Conservation (phyloP, 1,140 invertebrate genomes). For the Ceratosolen solmsi region DNA sequence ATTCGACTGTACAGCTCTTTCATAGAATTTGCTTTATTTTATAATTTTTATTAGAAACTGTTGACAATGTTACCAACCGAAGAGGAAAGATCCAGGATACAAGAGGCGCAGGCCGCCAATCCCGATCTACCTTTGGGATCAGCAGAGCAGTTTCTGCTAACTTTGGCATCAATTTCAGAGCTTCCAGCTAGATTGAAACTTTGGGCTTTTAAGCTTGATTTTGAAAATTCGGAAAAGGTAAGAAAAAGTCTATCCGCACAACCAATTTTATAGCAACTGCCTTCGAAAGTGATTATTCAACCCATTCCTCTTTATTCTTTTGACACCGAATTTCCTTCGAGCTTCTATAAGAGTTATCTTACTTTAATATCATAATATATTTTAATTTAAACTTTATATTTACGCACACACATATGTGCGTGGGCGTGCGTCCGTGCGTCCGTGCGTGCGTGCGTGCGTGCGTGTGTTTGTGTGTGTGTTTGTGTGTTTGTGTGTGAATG, state of each 20-base stretch:
- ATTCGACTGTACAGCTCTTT: too few species aligned
- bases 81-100: slow-evolving; percentile 96
- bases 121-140: slow-evolving; percentile 96
- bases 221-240: slow-evolving; percentile 94
- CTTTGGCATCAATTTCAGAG: slow-evolving; percentile 95
- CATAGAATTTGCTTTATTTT: too few species aligned
- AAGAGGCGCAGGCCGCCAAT: slow-evolving; percentile 93
- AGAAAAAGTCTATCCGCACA: slow-evolving; percentile 54
- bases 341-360: too few species aligned
- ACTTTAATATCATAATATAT: too few species aligned
- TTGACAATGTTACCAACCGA: slow-evolving; percentile 97
- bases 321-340: neutral
- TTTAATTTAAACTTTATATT: too few species aligned
- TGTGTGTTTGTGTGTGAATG: too few species aligned
- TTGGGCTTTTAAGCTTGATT: slow-evolving; percentile 99
- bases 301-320: neutral
- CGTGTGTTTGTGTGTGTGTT: too few species aligned
- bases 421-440: too few species aligned
- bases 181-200: slow-evolving; percentile 94
- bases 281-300: slow-evolving; percentile 11
- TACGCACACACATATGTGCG: too few species aligned
- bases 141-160: slow-evolving; percentile 98
- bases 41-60: slow-evolving; percentile 85
- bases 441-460: too few species aligned
- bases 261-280: slow-evolving; percentile 1